Conservation (phyloP, 2,113 vertebrate species). For the Boulengerochromis microlepis region DNA sequence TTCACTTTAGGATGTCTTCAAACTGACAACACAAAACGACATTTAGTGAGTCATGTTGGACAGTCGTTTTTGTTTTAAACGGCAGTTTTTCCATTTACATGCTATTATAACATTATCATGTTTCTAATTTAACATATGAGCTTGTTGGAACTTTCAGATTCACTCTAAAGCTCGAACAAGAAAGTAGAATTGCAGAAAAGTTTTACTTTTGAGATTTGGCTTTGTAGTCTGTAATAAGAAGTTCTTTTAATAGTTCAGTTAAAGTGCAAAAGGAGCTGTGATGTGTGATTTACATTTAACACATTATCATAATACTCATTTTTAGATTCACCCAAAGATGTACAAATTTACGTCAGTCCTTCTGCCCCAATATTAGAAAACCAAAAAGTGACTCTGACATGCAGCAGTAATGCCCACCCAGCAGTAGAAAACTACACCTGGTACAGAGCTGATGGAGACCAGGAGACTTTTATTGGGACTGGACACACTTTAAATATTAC, state of each 20-base stretch:
- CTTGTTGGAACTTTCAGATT: neutral
- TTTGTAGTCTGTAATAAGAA: neutral
- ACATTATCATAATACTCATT: neutral
- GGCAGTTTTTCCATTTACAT: neutral
- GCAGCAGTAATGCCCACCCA: no score
- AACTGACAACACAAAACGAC: rapidly evolving
- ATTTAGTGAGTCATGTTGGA: rapidly evolving
- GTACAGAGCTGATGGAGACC: no score
- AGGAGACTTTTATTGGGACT: no score
- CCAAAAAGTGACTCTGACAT: neutral
- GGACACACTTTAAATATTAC: no score
- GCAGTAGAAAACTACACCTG: no score
- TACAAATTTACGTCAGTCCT: rapidly evolving
- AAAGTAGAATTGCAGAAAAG: neutral
- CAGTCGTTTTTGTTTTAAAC: neutral
- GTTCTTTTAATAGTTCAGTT: neutral
- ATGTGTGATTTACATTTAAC: neutral
- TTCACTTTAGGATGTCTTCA: neutral
- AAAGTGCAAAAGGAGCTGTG: neutral
- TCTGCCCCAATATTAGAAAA: neutral
- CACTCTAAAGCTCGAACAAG: neutral
- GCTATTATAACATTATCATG: rapidly evolving
- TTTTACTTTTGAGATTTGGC: neutral
- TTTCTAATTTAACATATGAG: rapidly evolving
- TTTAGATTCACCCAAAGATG: neutral